Evolutionary conservation across 2,797 vertebrate species (phyloP), one percentile per base, ranked within the genome.

Genomic region (Lophius americanus): DNA sequence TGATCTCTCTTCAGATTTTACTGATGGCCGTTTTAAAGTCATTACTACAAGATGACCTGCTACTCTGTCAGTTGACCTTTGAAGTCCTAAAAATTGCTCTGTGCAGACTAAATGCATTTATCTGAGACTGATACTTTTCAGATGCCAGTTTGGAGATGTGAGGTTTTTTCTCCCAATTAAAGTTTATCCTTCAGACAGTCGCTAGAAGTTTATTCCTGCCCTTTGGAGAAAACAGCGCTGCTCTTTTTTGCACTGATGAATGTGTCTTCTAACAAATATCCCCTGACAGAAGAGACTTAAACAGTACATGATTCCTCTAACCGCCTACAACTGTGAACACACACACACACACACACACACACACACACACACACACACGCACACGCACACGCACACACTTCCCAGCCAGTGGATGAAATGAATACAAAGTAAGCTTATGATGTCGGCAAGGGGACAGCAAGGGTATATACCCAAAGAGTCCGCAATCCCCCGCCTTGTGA

Each of bases 221-320:
- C 75, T 80, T 64, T 73, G 66, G 51, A 71, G 64, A 53, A 76
- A 82, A 70, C 4, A 61, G 63, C 4, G 2, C 49, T 60, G 75
- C 70, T 85, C 67, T 79, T 83, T 82, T 73, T 80, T 80, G 67
- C 68, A 52, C 66, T 79, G 82, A 82, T 77, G 75, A 85, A 84
- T 83, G 76, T 64, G 75, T 38, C 52, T 68, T 81, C 71, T 68
- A 67, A 79, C 75, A 83, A 73, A 77, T 68, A 59, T 71, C 71
- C 50, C 50, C 65, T 52, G 72, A 88, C 81, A 85, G 75, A 73
- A 64, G 70, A 62, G 63, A 58, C 79, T 81, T 82, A 78, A 78
- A 85, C 67, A 83, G 75, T 43, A 65, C 73, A 64, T 69, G 75
- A 86, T 81, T 71, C 60, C 62, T 73, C 73, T 76, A 65, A 33